Evolutionary conservation across 2,888 invertebrate genomes (phyloP), one percentile per base, ranked within the genome.

Genomic region (Zeuzera pyrina): DNA sequence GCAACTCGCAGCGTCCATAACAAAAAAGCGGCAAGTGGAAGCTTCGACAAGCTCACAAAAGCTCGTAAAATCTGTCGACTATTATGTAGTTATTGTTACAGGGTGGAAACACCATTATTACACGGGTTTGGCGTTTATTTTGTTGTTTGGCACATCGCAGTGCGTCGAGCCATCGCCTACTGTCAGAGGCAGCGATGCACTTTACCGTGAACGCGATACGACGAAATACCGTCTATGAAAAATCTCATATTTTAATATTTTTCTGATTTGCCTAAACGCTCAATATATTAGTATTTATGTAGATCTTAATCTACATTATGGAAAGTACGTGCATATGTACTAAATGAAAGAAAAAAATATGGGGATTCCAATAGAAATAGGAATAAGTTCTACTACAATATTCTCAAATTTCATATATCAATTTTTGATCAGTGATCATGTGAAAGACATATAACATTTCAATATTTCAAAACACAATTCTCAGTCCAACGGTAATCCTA

Each of bases 41-140:
- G 76, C 78, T 71, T 73, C 71, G 73, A 76, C 76, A 66, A 70
- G 73, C 73, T 73, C 59, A 79, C 79, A 83, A 83, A 83, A 83
- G 83, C 78, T 83, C 81, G 74, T 81, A 81, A 81, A 83, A 76
- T 73, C 78, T 67, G 78, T 81, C 68, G 58, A 78, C 79, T 83
- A 81, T 81, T 81, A 79, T 77, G 81, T 78, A 78, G 78, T 81
- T 83, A 79, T 79, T 81, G 79, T 81, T 81, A 81, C 78, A 60
- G 77, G 66, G 78, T 83, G 79, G 76, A 79, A 83, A 79, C 78
- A 81, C 83, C 76, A 78, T 79, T 79, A 83, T 83, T 78, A 83
- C 73, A 66, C 62, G 60, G 58, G 60, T 61, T 65, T 41, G 62
- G 60, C 54, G 61, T 74, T 74, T 73, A 70, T 74, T 77, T 76